Conservation (phyloP, 2,888 invertebrate species). For the Lithosia quadra region DNA sequence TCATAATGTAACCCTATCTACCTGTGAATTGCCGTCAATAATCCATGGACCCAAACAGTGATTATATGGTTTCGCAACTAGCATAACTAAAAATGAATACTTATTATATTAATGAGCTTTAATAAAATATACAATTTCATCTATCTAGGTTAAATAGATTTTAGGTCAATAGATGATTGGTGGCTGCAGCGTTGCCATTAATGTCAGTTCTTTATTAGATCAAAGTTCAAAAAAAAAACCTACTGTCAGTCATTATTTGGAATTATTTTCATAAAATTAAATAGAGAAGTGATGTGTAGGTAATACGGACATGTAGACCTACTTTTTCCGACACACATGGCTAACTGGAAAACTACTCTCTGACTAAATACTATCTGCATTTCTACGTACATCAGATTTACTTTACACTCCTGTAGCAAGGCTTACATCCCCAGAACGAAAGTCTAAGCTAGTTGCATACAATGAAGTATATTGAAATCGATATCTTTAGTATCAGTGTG, state of each 20-base stretch:
- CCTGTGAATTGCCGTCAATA: constrained; percentile 13
- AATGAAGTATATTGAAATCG: not conserved
- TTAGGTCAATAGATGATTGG: not conserved
- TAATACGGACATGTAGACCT: not conserved
- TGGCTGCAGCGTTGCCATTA: not conserved
- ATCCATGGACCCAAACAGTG: constrained; percentile 13
- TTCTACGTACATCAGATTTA: not conserved
- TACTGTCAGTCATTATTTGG: not conserved
- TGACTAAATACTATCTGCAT: not conserved
- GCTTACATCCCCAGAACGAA: not conserved
- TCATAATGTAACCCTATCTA: constrained; percentile 1
- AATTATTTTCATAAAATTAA: not conserved
- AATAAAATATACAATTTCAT: not conserved
- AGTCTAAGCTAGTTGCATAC: not conserved
- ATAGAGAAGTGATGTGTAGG: not conserved
- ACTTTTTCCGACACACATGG: not conserved
- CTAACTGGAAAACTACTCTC: not conserved
- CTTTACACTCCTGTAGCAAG: not conserved
- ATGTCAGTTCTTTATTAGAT: too few relatives aligned
- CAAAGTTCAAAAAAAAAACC: not conserved
- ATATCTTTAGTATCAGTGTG: not conserved
- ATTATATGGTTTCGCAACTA: constrained; percentile 13
- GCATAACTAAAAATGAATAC: not conserved
- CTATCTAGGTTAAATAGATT: not conserved
- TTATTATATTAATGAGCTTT: not conserved